Percentiles rank a stretch among this genome's conserved stretches.
phyloP scores from a whole-genome alignment of 2,888 invertebrate genomes.

The Clanis bilineata region DNA sequence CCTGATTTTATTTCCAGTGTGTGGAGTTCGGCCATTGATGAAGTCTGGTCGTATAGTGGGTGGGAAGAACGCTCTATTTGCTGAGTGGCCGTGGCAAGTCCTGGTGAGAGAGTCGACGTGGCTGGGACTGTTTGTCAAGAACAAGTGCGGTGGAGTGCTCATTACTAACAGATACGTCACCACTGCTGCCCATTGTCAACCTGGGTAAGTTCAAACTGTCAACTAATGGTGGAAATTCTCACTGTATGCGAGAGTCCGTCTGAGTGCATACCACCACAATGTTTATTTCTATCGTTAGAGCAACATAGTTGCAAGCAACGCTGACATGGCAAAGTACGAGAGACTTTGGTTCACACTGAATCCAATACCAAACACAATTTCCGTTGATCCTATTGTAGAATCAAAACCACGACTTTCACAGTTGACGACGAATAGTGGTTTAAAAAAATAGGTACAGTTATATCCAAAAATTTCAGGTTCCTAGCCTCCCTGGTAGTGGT shows the following conservation, averaged over 20 bases:
- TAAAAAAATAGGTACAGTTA: not conserved
- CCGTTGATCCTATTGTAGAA: no score
- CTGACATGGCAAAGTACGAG: no score
- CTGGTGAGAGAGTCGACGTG: slow-evolving; percentile 95
- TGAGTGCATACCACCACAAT: no score
- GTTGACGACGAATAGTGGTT: no score
- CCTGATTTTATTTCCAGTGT: slow-evolving; percentile 83
- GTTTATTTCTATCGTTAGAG: no score
- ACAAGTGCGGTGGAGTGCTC: slow-evolving; percentile 97
- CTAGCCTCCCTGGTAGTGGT: slow-evolving; percentile 94
- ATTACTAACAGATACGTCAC: slow-evolving; percentile 93
- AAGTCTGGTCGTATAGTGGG: slow-evolving; percentile 93
- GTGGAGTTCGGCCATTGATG: slow-evolving; percentile 91
- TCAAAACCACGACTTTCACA: no score
- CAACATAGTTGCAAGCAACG: no score
- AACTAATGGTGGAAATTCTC: no score
- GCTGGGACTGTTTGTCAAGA: slow-evolving; percentile 96
- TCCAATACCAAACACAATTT: no score
- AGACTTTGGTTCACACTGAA: no score
- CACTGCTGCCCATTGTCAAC: slow-evolving; percentile 97
- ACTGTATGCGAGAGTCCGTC: no score
- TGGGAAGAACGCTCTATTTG: slow-evolving; percentile 92
- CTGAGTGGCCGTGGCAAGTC: slow-evolving; percentile 97
- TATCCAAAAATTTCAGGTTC: slow-evolving; percentile 80
- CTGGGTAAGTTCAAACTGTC: slow-evolving; percentile 84